Percentiles rank a stretch among this genome's conserved stretches.
These are phyloP conservation scores for Apodemus agrarius DNA, from an alignment of 2,797 vertebrate species.

Conservation along the genomic window DNA sequence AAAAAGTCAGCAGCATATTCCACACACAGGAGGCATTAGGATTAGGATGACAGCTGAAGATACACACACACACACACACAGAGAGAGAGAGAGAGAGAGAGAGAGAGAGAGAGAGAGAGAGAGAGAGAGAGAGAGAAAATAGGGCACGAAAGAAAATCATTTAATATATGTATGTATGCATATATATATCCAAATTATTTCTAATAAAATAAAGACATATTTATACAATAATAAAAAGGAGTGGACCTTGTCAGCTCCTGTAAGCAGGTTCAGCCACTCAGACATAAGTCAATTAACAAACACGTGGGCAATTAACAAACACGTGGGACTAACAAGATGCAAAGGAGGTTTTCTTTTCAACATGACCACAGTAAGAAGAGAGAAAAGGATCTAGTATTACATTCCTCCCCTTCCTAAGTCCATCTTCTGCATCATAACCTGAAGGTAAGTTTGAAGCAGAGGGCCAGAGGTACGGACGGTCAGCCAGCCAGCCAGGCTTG, in stretches of 20 bases:
- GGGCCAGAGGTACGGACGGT: not conserved
- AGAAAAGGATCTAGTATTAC: not conserved
- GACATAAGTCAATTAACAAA: not conserved
- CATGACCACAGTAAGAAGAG: not conserved
- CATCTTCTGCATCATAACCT: not conserved
- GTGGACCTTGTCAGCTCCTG: not conserved
- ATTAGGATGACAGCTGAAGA: too few relatives aligned
- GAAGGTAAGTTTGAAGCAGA: not conserved
- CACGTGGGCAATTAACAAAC: too few relatives aligned
- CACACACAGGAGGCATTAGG: too few relatives aligned
- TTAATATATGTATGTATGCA: not conserved
- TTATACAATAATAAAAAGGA: not conserved
- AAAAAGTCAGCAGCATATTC: too few relatives aligned
- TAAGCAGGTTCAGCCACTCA: not conserved
- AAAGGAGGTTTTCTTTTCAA: not conserved
- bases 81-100: too few relatives aligned
- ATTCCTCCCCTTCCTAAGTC: not conserved
- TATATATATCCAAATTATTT: not conserved
- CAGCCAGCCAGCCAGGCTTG: not conserved
- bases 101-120: too few relatives aligned
- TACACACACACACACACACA: too few relatives aligned
- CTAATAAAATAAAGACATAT: not conserved
- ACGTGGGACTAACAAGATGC: accelerated
- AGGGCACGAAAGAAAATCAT: not conserved
- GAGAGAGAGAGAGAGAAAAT: too few relatives aligned